Percentiles rank a stretch among this genome's conserved stretches.
These are phyloP conservation scores for Ia io DNA, from an alignment of 2,113 vertebrate genomes.

Conservation along the genomic window DNA sequence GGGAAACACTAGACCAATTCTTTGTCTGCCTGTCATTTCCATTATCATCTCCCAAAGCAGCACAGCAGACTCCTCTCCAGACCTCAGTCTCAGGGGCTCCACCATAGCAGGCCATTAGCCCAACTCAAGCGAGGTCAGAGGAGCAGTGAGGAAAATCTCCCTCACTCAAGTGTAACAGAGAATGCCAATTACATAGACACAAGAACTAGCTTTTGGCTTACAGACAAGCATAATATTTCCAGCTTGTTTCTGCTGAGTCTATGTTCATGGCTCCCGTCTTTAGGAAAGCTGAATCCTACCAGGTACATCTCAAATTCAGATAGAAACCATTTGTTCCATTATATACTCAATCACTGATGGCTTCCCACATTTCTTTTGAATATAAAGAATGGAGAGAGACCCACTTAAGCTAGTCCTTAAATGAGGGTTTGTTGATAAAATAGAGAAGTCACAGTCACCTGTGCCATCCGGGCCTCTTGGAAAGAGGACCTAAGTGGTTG, in stretches of 20 bases:
- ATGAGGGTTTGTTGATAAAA: not conserved
- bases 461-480: not conserved
- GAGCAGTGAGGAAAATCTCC: not conserved
- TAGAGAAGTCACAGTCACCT: not conserved
- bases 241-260: not conserved
- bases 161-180: not conserved
- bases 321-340: not conserved
- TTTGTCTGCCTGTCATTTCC: not conserved
- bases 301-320: not conserved
- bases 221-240: not conserved
- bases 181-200: not conserved
- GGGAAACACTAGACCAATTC: not conserved
- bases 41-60: not conserved
- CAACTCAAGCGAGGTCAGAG: not conserved
- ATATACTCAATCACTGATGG: not conserved
- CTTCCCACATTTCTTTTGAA: not conserved
- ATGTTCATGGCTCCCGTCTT: not conserved
- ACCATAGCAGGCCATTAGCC: not conserved
- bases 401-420: not conserved
- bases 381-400: not conserved
- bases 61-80: not conserved
- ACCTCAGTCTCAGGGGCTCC: not conserved
- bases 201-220: not conserved
- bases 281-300: not conserved
- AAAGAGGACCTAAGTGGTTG: not conserved